phyloP scores from a whole-genome alignment of 2,888 invertebrate genomes.

The Scaptomyza polygonia region DNA sequence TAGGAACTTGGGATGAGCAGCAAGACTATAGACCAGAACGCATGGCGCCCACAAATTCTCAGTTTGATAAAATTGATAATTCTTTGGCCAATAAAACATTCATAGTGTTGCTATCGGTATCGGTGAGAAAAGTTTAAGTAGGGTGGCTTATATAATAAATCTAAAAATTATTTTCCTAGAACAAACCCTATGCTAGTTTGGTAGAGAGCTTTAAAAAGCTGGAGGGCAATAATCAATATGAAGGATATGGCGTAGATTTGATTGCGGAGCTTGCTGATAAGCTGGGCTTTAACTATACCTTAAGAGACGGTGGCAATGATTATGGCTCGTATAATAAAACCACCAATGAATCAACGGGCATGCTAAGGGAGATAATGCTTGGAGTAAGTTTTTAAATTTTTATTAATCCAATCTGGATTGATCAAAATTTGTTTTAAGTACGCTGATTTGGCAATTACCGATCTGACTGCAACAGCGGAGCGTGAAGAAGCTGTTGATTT shows the following conservation, averaged over 20 bases:
- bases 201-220: constrained; percentile 88
- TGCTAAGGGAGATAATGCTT: constrained; percentile 93
- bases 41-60: constrained; percentile 82
- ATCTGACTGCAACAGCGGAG: constrained; percentile 94
- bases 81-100: constrained; percentile 90
- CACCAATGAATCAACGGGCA: constrained; percentile 91
- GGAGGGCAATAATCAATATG: constrained; percentile 92
- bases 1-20: constrained; percentile 90
- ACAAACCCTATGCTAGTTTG: constrained; percentile 93
- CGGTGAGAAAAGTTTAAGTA: constrained; percentile 84
- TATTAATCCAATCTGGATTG: too few species aligned
- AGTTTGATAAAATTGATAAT: constrained; percentile 85
- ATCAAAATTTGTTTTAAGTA: constrained; percentile 86
- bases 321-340: constrained; percentile 89
- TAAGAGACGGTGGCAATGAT: constrained; percentile 90
- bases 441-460: constrained; percentile 95
- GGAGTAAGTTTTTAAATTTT: constrained; percentile 71
- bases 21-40: constrained; percentile 86
- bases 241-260: constrained; percentile 95
- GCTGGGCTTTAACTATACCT: constrained; percentile 93
- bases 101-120: constrained; percentile 88
- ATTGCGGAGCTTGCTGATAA: constrained; percentile 91
- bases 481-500: constrained; percentile 96
- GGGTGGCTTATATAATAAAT: neutral
- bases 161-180: constrained; percentile 49